Evolutionary conservation across 1,140 invertebrate genomes (phyloP).

Genomic region (Doryteuthis pealeii): DNA sequence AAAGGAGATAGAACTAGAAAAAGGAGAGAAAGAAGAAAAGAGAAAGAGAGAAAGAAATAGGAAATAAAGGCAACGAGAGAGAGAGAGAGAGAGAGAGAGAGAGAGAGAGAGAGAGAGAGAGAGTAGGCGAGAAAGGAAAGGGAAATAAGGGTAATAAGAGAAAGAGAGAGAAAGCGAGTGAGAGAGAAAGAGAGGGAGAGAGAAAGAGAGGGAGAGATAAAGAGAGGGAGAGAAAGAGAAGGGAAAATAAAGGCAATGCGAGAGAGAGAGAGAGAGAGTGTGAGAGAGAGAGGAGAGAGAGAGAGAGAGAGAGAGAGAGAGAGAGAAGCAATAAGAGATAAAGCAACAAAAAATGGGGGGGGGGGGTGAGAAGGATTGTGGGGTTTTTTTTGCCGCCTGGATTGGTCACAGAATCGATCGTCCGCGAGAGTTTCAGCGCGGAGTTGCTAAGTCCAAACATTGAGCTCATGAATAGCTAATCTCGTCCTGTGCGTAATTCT

Average conservation of each 20-base stretch:
- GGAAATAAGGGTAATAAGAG: neutral
- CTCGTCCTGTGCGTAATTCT: too few species aligned
- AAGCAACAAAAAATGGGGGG: constrained; percentile 4
- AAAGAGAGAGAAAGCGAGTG: neutral
- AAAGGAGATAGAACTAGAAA: neutral
- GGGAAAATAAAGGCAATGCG: too few species aligned
- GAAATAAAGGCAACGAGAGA: neutral
- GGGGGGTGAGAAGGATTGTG: neutral
- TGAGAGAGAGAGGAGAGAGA: neutral
- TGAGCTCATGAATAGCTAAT: too few species aligned
- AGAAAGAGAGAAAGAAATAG: constrained; percentile 4
- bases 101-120: neutral
- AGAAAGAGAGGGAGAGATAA: neutral
- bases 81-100: neutral
- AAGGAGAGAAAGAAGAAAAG: neutral
- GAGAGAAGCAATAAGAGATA: constrained; percentile 13
- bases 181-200: constrained; percentile 12
- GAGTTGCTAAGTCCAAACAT: constrained; percentile 16
- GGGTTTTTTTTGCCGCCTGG: too few species aligned
- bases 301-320: neutral
- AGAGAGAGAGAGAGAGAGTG: neutral
- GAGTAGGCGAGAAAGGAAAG: neutral
- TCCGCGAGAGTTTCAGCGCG: constrained; percentile 2
- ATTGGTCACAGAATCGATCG: too few species aligned
- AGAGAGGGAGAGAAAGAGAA: neutral